Base-by-base conservation (phyloP, 2,113 vertebrate species). In the Cavia porcellus region DNA sequence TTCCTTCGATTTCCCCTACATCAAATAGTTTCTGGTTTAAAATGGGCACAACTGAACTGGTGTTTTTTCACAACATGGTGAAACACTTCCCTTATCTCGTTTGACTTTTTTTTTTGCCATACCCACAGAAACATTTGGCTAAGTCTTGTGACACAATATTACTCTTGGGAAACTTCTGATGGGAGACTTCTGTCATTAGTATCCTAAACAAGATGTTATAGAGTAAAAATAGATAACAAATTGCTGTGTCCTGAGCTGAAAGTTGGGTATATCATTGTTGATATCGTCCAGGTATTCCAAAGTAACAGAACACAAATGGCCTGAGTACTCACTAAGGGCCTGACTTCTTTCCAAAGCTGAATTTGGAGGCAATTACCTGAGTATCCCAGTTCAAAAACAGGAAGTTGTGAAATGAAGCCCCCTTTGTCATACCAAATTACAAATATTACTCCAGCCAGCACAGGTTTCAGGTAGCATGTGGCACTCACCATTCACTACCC, bases 401-500 rank as follows among this genome's bases (percentile, higher is more conserved):
- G 7, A 62, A 94, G 24, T 66, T 92, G 13, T 70, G 92, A 96
- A 89, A 47, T 95, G 25, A 64, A 90, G 24, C 10, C 59, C 82
- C 2, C 59, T 92, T 59, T 84, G 47, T 92, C 13, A 57, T 77
- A 81, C 72, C 30, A 93, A 59, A 66, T 70, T 8, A 30, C 0
- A 8, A 45, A n/a, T 70, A 84, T 47, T 94, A 55, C 24, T 64
- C 9, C 32, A 72, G 19, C n/a, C 17, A 19, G n/a, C 10, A 35
- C 0, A 77, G 28, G 22, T 83, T 95, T 92, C 45, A 90, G 77
- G 52, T n/a, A 52, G 28, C 17, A 61, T 1, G 47, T 45, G 8
- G 22, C 57, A 95, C 96, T 97, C 97, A 98, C 98, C 97, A 1
- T 99, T 35, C 83, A 98, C 98, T 64, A 96, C 93, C 84, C 98